Evolutionary conservation across 1,140 invertebrate species (phyloP), one percentile per base, ranked within the genome.

Genomic region (Chlorops oryzae): DNA sequence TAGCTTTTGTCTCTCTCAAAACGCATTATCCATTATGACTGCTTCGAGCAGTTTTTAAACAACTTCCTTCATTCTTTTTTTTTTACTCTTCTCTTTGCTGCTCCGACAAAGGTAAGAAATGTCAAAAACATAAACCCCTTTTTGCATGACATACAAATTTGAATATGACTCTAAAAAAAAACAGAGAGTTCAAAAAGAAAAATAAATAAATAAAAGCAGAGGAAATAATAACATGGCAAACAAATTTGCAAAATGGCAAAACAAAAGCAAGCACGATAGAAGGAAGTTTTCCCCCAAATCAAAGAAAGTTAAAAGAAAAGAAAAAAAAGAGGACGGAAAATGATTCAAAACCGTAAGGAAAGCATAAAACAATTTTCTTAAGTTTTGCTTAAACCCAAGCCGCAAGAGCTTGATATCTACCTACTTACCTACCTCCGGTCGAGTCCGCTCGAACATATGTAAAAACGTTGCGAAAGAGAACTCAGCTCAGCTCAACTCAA

Each of bases 171-270:
- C 9, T 18, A 32, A 45, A 45, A 45, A 25, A n/a, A n/a, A n/a
- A n/a, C n/a, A n/a, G n/a, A n/a, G n/a, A n/a, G n/a, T n/a, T n/a
- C n/a, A n/a, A n/a, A n/a, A n/a, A n/a, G n/a, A n/a, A n/a, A n/a
- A n/a, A n/a, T n/a, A n/a, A n/a, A n/a, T n/a, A n/a, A n/a, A n/a
- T n/a, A n/a, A n/a, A n/a, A n/a, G n/a, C n/a, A n/a, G n/a, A n/a
- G 25, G 42, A 45, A 45, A 45, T 28, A 45, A 28, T 32, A 45
- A 45, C 42, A 32, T 45, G 42, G 42, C 42, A 45, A 18, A 45
- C 25, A 32, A 45, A 32, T 45, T 45, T 45, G 34, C 42, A 45
- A 45, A 45, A 45, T 45, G 17, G 25, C 42, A 45, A 45, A 45
- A 28, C n/a, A n/a, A n/a, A n/a, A n/a, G n/a, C n/a, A n/a, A n/a